Evolutionary conservation across 2,888 invertebrate genomes (phyloP).

Genomic region (Eucera pruinosa): DNA sequence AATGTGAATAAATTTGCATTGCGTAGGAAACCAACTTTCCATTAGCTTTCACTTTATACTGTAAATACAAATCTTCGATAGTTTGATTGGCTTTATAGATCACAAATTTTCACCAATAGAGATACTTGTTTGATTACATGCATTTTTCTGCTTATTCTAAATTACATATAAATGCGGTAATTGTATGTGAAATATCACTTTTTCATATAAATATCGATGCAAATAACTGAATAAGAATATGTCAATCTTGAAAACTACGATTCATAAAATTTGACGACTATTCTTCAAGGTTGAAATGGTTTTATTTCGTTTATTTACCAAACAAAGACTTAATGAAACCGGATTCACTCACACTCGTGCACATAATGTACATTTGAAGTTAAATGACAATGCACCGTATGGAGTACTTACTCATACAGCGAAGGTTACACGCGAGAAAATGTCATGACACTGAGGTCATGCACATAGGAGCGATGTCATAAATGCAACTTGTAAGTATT

Average conservation of each 20-base stretch:
- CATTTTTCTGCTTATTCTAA: not conserved
- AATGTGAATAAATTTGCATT: not conserved
- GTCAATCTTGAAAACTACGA: not conserved
- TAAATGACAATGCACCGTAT: slow-evolving; percentile 53
- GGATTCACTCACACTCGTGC: slow-evolving; percentile 47
- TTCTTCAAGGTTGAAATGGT: not conserved
- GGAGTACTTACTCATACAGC: slow-evolving; percentile 52
- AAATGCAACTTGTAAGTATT: slow-evolving; percentile 57
- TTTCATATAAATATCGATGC: not conserved
- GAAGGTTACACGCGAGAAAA: slow-evolving; percentile 62
- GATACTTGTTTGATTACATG: not conserved
- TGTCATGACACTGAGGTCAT: slow-evolving; percentile 66
- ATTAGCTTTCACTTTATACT: not conserved
- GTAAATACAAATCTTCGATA: not conserved
- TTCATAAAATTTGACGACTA: not conserved
- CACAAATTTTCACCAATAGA: not conserved
- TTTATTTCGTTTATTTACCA: slow-evolving; percentile 24
- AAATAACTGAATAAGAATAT: slow-evolving; percentile 2
- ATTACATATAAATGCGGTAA: not conserved
- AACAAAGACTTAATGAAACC: slow-evolving; percentile 32
- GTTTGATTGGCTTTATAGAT: not conserved
- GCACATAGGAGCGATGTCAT: slow-evolving; percentile 50
- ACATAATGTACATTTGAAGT: slow-evolving; percentile 47
- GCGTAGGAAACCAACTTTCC: not conserved
- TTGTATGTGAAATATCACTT: not conserved